Percentiles rank a stretch among this genome's conserved stretches.
phyloP scores from a whole-genome alignment of 2,888 invertebrate genomes.

The Drosophila kambysellisi region DNA sequence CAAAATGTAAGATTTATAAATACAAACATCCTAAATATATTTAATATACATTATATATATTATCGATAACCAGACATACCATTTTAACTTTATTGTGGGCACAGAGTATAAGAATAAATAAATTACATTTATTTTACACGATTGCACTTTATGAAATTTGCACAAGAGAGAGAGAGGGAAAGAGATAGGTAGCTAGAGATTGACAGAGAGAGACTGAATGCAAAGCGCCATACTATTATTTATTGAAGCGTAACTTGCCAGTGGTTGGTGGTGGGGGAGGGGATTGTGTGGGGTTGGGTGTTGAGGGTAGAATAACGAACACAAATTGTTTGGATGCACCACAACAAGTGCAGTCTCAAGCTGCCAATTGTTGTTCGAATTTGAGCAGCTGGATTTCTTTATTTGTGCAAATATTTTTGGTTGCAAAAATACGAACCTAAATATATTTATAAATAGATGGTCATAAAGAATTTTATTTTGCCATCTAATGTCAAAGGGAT shows the following conservation, averaged over 20 bases:
- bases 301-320: conserved; percentile 39
- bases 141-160: conserved; percentile 61
- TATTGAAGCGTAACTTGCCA: conserved; percentile 57
- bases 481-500: background rate
- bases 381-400: conserved; percentile 12
- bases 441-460: conserved; percentile 6
- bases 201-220: background rate
- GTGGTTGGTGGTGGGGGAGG: too few relatives aligned
- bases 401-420: conserved; percentile 21
- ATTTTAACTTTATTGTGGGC: too few relatives aligned
- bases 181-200: background rate
- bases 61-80: background rate
- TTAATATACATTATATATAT: background rate
- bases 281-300: too few relatives aligned
- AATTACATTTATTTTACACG: conserved; percentile 64
- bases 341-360: conserved; percentile 4
- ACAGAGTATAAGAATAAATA: conserved; percentile 43
- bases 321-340: conserved; percentile 37
- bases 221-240: conserved; percentile 56
- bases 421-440: background rate
- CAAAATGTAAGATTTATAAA: background rate
- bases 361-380: conserved; percentile 31
- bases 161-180: conserved; percentile 3
- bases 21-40: background rate
- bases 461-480: background rate